Conservation (phyloP, 2,113 vertebrate genomes). For the Sprattus sprattus region DNA sequence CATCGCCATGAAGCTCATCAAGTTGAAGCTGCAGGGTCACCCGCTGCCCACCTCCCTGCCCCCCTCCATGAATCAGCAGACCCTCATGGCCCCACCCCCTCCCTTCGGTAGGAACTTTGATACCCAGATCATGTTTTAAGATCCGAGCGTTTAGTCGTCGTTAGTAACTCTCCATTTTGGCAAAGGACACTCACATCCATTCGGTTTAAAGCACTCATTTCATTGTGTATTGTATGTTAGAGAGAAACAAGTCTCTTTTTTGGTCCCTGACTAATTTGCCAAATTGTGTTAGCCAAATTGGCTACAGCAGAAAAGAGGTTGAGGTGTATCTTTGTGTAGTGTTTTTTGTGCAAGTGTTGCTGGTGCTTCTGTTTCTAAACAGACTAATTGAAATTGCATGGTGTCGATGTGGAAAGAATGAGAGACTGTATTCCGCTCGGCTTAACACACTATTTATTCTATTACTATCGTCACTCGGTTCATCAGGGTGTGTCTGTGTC, state of each 20-base stretch:
- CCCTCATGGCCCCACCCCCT: slow-evolving; percentile 75
- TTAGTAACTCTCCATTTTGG: too few species aligned
- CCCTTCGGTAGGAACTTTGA: slow-evolving; percentile 80
- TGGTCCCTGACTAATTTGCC: not conserved
- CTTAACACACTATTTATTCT: too few species aligned
- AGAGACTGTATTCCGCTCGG: too few species aligned
- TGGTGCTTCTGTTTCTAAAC: too few species aligned
- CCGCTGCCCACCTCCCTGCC: slow-evolving; percentile 86
- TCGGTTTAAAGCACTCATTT: not conserved
- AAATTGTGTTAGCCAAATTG: not conserved
- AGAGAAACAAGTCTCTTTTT: not conserved
- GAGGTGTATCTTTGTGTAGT: not conserved
- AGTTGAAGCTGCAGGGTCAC: slow-evolving; percentile 95
- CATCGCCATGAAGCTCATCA: slow-evolving; percentile 99
- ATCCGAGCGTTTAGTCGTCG: not conserved
- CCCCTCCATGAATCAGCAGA: slow-evolving; percentile 87
- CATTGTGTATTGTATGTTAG: not conserved
- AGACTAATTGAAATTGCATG: too few species aligned
- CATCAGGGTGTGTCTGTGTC: too few species aligned
- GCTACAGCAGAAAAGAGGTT: not conserved
- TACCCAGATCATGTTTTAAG: too few species aligned
- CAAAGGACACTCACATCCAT: too few species aligned
- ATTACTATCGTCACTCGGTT: too few species aligned
- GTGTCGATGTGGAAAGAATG: too few species aligned
- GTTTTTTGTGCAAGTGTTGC: too few species aligned